Percentiles rank a stretch among this genome's conserved stretches.
phyloP scores from a whole-genome alignment of 2,888 invertebrate genomes.

The Chrysomela aeneicollis region DNA sequence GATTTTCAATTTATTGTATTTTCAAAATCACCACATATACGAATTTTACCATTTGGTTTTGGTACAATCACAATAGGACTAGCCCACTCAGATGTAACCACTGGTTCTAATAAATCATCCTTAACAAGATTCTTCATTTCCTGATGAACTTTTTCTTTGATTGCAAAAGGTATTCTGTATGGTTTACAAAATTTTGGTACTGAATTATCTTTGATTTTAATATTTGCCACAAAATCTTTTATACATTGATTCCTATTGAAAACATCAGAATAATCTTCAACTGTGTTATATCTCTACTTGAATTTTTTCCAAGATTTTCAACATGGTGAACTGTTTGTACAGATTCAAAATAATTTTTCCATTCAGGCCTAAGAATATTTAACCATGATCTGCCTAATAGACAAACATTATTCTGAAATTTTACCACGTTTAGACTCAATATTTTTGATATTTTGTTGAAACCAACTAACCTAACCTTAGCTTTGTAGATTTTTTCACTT shows the following conservation, averaged over 20 bases:
- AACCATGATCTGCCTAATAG: conserved; percentile 12
- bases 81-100: conserved; percentile 48
- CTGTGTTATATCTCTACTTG: neutral
- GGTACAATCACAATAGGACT: conserved; percentile 50
- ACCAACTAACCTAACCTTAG: neutral
- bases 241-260: neutral
- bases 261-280: neutral
- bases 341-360: conserved; percentile 5
- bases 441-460: neutral
- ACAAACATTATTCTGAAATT: conserved; percentile 5
- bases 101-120: conserved; percentile 21
- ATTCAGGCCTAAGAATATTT: neutral
- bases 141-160: conserved; percentile 4
- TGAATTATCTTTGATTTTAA: neutral
- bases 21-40: conserved; percentile 52
- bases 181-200: conserved; percentile 13
- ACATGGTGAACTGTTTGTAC: neutral
- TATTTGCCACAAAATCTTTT: conserved; percentile 6
- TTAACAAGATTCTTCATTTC: conserved; percentile 36
- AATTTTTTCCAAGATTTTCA: neutral
- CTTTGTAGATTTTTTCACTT: neutral
- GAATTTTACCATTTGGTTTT: conserved; percentile 43
- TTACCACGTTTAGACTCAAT: neutral
- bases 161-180: conserved; percentile 10
- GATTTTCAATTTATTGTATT: conserved; percentile 33